Conservation (phyloP, 2,113 vertebrate genomes). For the Cyprinus carpio region DNA sequence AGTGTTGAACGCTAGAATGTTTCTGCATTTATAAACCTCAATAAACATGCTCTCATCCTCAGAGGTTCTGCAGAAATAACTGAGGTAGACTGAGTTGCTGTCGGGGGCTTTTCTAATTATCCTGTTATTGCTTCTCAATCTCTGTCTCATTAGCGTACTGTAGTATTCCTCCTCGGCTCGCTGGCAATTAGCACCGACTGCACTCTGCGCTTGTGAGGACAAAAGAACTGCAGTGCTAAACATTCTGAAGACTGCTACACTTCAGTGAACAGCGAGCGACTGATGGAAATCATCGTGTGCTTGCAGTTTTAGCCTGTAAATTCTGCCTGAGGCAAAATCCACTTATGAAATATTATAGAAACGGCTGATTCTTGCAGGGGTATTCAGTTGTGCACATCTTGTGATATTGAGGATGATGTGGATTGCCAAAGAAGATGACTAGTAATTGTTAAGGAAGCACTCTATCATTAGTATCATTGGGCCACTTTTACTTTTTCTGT, state of each 20-base stretch:
- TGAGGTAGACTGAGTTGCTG: not conserved
- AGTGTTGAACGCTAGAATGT: not conserved
- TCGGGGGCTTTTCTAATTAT: constrained; percentile 6
- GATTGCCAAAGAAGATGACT: not conserved
- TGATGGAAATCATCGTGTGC: not conserved
- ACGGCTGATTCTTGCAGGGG: not conserved
- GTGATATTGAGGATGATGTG: not conserved
- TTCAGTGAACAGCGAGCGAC: not conserved
- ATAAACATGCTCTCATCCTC: not conserved
- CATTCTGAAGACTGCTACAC: no score
- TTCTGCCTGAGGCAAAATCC: not conserved
- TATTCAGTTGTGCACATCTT: not conserved
- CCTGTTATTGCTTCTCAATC: constrained; percentile 33
- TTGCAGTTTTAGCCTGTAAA: not conserved
- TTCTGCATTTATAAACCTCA: not conserved
- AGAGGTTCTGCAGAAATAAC: not conserved
- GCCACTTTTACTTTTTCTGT: no score
- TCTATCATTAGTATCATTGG: no score
- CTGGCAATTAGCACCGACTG: not conserved
- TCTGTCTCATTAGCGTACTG: constrained; percentile 6
- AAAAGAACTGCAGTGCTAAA: not conserved
- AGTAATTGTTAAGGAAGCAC: not conserved
- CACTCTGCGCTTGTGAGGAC: not conserved
- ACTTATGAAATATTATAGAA: not conserved
- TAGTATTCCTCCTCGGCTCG: not conserved